These are phyloP conservation scores for Brotula barbata DNA, from an alignment of 2,797 vertebrate genomes.

Conservation along the genomic window DNA sequence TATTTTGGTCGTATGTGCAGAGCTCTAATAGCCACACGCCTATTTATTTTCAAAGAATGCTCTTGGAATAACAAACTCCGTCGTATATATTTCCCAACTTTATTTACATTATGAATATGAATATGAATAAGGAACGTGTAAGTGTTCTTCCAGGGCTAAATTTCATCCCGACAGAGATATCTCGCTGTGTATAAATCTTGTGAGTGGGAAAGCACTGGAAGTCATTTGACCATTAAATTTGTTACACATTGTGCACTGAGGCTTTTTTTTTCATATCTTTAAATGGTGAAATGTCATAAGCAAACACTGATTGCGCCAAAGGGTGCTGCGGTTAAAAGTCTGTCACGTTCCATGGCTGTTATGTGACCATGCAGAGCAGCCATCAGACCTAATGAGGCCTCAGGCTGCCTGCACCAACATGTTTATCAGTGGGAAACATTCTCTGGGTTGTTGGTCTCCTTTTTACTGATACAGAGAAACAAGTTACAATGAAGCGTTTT, in stretches of 20 bases:
- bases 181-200: no score
- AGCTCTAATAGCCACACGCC: no score
- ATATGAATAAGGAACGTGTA: no score
- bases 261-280: conserved; percentile 7
- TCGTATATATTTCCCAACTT: no score
- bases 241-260: conserved; percentile 37
- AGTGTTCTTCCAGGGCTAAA: no score
- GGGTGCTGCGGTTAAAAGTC: conserved; percentile 52
- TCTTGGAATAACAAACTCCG: no score
- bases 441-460: conserved; percentile 29
- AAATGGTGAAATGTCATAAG: conserved; percentile 15
- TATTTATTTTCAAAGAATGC: no score
- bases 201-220: neutral
- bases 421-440: conserved; percentile 49
- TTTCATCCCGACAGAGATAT: no score
- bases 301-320: conserved; percentile 35
- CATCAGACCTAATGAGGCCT: conserved; percentile 53
- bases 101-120: no score
- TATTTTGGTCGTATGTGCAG: no score
- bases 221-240: conserved; percentile 16
- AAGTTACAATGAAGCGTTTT: no score
- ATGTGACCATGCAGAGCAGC: conserved; percentile 47
- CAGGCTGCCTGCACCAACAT: conserved; percentile 21
- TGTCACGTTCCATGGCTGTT: conserved; percentile 57
- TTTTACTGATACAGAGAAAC: no score